These are phyloP conservation scores for Calephelis nemesis DNA, from an alignment of 1,140 invertebrate species.

Conservation along the genomic window DNA sequence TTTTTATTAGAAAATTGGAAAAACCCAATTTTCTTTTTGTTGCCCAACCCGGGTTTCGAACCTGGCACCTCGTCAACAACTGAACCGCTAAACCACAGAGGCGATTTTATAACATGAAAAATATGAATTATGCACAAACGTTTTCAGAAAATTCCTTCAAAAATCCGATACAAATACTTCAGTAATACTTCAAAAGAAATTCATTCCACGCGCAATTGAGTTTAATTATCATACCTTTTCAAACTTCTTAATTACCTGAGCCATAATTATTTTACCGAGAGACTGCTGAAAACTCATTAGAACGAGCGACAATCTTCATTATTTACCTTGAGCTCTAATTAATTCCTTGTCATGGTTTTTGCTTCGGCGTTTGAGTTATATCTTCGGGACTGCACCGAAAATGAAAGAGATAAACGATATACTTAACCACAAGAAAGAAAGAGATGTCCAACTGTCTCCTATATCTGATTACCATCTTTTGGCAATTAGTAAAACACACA, in stretches of 20 bases:
- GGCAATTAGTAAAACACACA: conserved; percentile 81
- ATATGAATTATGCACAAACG: neutral
- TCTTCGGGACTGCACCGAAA: conserved; percentile 45
- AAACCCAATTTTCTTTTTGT: too few species aligned
- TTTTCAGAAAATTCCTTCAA: neutral
- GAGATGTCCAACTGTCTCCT: conserved; percentile 51
- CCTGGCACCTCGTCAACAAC: too few species aligned
- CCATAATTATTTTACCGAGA: conserved; percentile 68
- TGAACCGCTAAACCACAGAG: too few species aligned
- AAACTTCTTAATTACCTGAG: conserved; percentile 68
- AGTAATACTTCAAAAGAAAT: neutral
- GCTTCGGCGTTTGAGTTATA: conserved; percentile 72
- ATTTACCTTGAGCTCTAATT: conserved; percentile 78
- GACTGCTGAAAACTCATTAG: conserved; percentile 72
- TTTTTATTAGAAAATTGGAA: too few species aligned
- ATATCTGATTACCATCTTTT: conserved; percentile 79
- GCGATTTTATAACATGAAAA: neutral
- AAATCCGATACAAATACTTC: conserved; percentile 3
- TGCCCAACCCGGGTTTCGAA: too few species aligned
- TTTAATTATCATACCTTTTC: conserved; percentile 44
- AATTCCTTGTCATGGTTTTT: conserved; percentile 80
- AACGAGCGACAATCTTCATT: conserved; percentile 75
- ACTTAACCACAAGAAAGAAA: conserved; percentile 30
- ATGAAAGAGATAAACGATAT: conserved; percentile 40
- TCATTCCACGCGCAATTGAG: conserved; percentile 19